Evolutionary conservation across 2,888 invertebrate genomes (phyloP), one percentile per base, ranked within the genome.

Genomic region (Chirona hameri): DNA sequence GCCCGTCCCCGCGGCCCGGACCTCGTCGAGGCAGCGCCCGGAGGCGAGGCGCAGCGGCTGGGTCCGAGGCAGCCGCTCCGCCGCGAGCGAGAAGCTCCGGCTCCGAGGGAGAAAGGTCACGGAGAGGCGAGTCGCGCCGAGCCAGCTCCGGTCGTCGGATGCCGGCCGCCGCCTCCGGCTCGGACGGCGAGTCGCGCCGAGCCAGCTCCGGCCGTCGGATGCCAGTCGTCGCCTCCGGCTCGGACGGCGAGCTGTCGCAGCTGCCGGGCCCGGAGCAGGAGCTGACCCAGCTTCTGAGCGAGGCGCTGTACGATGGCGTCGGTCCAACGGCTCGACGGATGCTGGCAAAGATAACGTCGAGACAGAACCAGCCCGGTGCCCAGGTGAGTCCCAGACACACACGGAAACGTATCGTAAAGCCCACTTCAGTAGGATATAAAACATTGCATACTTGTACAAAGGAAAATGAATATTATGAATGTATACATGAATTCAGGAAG

Each of bases 281-380:
- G 39, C 9, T 46, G 10, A 21, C 39, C 7, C 18, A 76, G 76
- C 27, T 76, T 18, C 76, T 76, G 46, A 46, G 18, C 9, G 46
- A 76, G 4, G 76, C 14, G 76, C 76, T 76, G 46, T 76, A 76
- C 76, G 76, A 76, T 39, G 76, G 76, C 27, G 76, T 76, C 27
- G 76, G 76, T 12, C 76, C 76, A 10, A 46, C 76, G 9, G 76
- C 76, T 7, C 39, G 12, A 21, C 39, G 76, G 14, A 21, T 76
- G 39, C 15, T 76, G 46, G 76, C 76, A 4, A 39, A 76, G 76
- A 24, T 76, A 12, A 18, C 76, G 2, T 39, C 27, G 4, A 24
- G 39, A 10, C 76, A 46, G 39, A 39, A 65, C 65, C 65, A n/a
- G n/a, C 65, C 65, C 7, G 65, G 65, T 10, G n/a, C 10, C 3